Base-by-base conservation (phyloP, 2,113 vertebrate species). In the Trochalopteron elliotii region DNA sequence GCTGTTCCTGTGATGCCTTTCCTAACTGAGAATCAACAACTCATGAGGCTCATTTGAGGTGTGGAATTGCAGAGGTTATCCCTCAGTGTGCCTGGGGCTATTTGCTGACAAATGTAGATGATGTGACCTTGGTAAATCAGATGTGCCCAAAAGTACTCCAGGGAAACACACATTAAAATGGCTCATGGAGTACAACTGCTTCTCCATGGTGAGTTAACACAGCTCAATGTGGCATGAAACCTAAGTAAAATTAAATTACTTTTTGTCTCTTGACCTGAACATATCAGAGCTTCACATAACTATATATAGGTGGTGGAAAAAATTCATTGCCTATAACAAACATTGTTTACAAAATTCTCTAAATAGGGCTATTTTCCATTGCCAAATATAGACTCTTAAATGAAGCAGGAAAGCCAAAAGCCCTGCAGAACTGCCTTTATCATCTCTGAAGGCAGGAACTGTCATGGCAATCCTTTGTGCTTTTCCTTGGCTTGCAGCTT, bases 361-460 rank as follows among this genome's bases (percentile, higher is more conserved):
- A 95, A 93, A 90, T 86, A 83, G 33, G 82, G 55, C 33, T 70
- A 23, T 74, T 94, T 96, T 96, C 70, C 92, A 75, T 56, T 74
- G 57, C 90, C 87, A 88, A 90, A 91, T 83, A 83, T 63, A 87
- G 91, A 52, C 39, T 52, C 28, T 59, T 59, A 37, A 83, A 74
- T 37, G 55, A 37, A 83, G 39, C 39, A 77, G 30, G 45, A 80
- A 72, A 90, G 45, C 24, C 75, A 83, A 75, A 91, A 93, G 7
- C 12, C 50, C 42, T 83, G 42, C 23, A 95, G 42, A 90, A 49
- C 16, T 90, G 24, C 21, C 47, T 37, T 57, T 85, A 74, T 65
- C 55, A 16, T 72, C 30, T 76, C 74, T 86, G 47, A 83, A 60
- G 15, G 60, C 6, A 57, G 37, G 24, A 61, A 22, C 2, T 3